Base-by-base conservation (phyloP, 2,888 invertebrate genomes). In the Lampropteryx suffumata region DNA sequence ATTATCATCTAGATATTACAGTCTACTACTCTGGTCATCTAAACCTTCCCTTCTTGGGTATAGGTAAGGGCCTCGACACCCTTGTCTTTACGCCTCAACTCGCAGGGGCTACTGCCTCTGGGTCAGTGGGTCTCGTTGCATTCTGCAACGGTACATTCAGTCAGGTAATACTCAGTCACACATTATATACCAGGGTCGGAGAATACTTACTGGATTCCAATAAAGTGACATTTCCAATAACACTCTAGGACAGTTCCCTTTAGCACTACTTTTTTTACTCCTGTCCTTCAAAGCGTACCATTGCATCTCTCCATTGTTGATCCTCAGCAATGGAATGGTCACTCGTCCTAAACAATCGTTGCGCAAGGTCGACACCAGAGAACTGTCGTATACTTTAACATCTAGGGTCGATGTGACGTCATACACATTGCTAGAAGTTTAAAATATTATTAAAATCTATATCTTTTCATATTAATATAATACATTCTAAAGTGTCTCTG, bases 221-320 rank as follows among this genome's bases (percentile, higher is more conserved):
- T 70, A 67, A 10, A 88, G 50, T 8, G 71, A 69, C 79, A 88
- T 83, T 53, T 87, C 79, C 46, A 90, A 55, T 7, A 76, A 65
- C 7, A 90, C 67, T 61, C 89, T 74, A 0, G 89, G 89, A 50
- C 79, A 86, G 54, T 84, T 86, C 12, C 88, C 88, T 59, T 69
- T 82, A 0, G 89, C 86, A 11, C 66, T 70, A 32, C 61, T 70
- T 28, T 81, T 67, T 57, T 78, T 84, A 35, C 55, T 69, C 52
- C 62, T 76, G 50, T 85, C 79, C 53, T 90, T 90, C 3, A 90
- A 62, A 0, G 82, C 86, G 55, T 80, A 86, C 89, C 88, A 89
- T 0, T 78, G 72, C 29, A 64, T 55, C 49, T 80, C 78, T 1
- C 79, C 79, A 28, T 80, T 80, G 1, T 53, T 55, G 51, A 88